These are phyloP conservation scores for Machimus atricapillus DNA, from an alignment of 2,888 invertebrate genomes.

Conservation along the genomic window DNA sequence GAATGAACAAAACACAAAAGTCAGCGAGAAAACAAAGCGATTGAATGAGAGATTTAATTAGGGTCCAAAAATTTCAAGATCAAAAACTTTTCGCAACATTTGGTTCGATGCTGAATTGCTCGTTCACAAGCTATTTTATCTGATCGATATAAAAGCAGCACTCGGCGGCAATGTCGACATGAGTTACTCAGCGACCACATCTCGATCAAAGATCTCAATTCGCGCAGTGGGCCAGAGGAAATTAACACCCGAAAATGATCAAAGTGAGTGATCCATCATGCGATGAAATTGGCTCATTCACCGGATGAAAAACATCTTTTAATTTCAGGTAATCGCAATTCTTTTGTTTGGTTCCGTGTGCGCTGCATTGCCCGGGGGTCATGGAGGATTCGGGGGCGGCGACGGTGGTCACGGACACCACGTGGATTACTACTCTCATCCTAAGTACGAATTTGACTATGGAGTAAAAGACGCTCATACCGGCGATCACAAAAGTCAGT, in stretches of 20 bases:
- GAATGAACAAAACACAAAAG: background rate
- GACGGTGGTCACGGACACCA: conserved; percentile 20
- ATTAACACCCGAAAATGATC: background rate
- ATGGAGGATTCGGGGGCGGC: background rate
- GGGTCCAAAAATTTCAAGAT: background rate
- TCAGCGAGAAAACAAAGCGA: background rate
- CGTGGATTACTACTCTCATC: conserved; percentile 58
- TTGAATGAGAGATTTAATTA: background rate
- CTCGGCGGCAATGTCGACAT: background rate
- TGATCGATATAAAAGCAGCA: conserved; percentile 1
- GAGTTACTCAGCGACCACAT: background rate
- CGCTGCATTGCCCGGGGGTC: background rate
- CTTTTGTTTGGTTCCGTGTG: background rate
- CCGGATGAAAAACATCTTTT: background rate
- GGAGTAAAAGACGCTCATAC: conserved; percentile 64
- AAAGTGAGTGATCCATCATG: background rate
- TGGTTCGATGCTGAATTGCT: background rate
- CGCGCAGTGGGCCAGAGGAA: background rate
- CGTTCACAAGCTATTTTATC: background rate
- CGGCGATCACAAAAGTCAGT: conserved; percentile 63
- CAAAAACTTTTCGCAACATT: background rate
- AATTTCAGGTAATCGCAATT: background rate
- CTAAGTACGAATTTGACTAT: conserved; percentile 63
- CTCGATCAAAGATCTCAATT: background rate
- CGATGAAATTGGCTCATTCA: background rate